Conservation (phyloP, 2,888 invertebrate species). For the Nudaria mundana region DNA sequence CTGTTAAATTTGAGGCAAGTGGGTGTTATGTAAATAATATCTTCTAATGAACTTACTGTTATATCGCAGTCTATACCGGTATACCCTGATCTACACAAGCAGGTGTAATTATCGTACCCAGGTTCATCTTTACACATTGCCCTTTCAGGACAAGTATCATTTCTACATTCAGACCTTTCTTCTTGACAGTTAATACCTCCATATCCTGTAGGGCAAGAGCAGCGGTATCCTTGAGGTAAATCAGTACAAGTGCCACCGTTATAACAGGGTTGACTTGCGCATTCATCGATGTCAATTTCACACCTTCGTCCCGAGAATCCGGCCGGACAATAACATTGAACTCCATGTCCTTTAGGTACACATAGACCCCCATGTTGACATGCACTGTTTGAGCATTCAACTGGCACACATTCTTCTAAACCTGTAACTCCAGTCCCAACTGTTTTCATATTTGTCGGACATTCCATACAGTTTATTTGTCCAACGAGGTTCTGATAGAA, state of each 20-base stretch:
- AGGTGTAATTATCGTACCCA: slow-evolving; percentile 93
- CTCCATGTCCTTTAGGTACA: slow-evolving; percentile 92
- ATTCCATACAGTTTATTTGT: slow-evolving; percentile 92
- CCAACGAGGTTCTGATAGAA: slow-evolving; percentile 94
- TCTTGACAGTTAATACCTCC: slow-evolving; percentile 97
- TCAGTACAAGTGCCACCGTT: slow-evolving; percentile 96
- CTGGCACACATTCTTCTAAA: slow-evolving; percentile 92
- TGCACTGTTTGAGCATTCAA: slow-evolving; percentile 92
- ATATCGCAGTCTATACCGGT: slow-evolving; percentile 95
- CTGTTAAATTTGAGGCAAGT: not conserved
- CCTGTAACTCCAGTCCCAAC: slow-evolving; percentile 89
- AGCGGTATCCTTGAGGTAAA: slow-evolving; percentile 94
- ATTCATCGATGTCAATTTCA: slow-evolving; percentile 97
- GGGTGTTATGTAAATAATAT: not conserved
- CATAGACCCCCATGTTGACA: slow-evolving; percentile 96
- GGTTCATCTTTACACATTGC: slow-evolving; percentile 99
- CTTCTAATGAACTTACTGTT: slow-evolving; percentile 80
- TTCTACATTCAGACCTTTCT: slow-evolving; percentile 92
- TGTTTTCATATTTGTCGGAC: slow-evolving; percentile 95
- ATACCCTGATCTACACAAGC: slow-evolving; percentile 96
- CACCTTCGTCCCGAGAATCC: slow-evolving; percentile 96
- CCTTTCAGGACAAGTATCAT: slow-evolving; percentile 95
- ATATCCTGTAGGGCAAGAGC: slow-evolving; percentile 93
- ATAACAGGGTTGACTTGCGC: slow-evolving; percentile 95
- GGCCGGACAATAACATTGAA: slow-evolving; percentile 96